Percentiles rank a stretch among this genome's conserved stretches.
Evolutionary conservation across 2,113 vertebrate species (phyloP).

Genomic region (Thamnaconus septentrionalis): DNA sequence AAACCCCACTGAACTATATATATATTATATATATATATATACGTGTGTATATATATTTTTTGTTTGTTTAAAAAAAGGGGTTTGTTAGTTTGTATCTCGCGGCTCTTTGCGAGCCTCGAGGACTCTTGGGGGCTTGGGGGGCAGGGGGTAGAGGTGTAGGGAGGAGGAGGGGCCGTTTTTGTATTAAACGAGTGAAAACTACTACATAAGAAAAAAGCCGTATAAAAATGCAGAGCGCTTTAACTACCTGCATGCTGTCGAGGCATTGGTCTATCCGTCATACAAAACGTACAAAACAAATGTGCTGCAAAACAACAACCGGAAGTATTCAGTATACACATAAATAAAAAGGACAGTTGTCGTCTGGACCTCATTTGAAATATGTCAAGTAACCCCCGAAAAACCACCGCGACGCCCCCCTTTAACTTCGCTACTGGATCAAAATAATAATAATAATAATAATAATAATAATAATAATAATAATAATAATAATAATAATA

Average conservation of each 20-base stretch:
- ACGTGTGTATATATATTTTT: not conserved
- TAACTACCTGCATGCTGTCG: constrained; percentile 74
- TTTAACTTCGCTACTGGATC: not conserved
- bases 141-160: no score
- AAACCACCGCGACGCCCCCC: not conserved
- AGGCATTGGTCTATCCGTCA: constrained; percentile 76
- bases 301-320: constrained; percentile 69
- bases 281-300: constrained; percentile 82
- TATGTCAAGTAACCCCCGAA: constrained; percentile 9
- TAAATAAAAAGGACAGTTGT: constrained; percentile 82
- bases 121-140: constrained; percentile 23
- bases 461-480: no score
- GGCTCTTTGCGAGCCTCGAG: constrained; percentile 35
- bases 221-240: constrained; percentile 79
- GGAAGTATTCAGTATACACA: constrained; percentile 57
- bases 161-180: constrained; percentile 1
- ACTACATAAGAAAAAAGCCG: constrained; percentile 64
- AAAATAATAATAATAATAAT: no score
- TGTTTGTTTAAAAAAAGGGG: constrained; percentile 33
- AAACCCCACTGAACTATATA: constrained; percentile 30
- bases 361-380: constrained; percentile 62
- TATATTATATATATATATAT: no score
- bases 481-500: not conserved
- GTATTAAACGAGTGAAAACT: constrained; percentile 68
- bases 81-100: constrained; percentile 53